phyloP scores from a whole-genome alignment of 2,797 vertebrate genomes.

The Orestias chungarensis region DNA sequence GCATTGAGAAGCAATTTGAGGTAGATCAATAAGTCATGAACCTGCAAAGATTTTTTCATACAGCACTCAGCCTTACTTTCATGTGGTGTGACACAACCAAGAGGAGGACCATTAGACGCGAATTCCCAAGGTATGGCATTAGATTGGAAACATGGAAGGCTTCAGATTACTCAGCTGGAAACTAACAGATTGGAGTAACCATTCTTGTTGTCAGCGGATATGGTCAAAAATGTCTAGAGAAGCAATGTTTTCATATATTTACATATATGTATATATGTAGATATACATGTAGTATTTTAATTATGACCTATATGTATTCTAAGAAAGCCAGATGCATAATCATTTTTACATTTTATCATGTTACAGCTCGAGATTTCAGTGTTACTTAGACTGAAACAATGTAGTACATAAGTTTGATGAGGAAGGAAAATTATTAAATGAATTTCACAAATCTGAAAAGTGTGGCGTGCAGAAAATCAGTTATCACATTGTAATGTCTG shows the following conservation, averaged over 20 bases:
- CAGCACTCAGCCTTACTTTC: conserved; percentile 65
- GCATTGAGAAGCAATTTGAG: conserved; percentile 69
- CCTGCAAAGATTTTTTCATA: conserved; percentile 70
- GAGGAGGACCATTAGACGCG: conserved; percentile 71
- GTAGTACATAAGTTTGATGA: not conserved
- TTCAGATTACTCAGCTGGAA: conserved; percentile 52
- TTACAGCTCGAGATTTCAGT: not conserved
- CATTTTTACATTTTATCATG: not conserved
- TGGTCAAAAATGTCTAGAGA: conserved; percentile 15
- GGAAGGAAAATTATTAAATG: not conserved
- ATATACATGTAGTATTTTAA: too few species aligned
- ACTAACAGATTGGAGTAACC: conserved; percentile 48
- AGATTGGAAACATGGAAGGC: conserved; percentile 44
- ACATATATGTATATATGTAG: too few species aligned
- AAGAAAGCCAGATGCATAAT: not conserved
- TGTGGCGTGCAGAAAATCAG: not conserved
- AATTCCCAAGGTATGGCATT: conserved; percentile 67
- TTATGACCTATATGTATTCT: not conserved
- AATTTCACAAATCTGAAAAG: not conserved
- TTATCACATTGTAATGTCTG: not conserved
- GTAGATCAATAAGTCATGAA: conserved; percentile 80
- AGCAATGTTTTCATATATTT: not conserved
- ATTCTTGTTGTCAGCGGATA: not conserved
- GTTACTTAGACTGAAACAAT: not conserved
- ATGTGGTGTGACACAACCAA: conserved; percentile 73